Evolutionary conservation across 2,113 vertebrate genomes (phyloP).

Genomic region (Colius striatus): DNA sequence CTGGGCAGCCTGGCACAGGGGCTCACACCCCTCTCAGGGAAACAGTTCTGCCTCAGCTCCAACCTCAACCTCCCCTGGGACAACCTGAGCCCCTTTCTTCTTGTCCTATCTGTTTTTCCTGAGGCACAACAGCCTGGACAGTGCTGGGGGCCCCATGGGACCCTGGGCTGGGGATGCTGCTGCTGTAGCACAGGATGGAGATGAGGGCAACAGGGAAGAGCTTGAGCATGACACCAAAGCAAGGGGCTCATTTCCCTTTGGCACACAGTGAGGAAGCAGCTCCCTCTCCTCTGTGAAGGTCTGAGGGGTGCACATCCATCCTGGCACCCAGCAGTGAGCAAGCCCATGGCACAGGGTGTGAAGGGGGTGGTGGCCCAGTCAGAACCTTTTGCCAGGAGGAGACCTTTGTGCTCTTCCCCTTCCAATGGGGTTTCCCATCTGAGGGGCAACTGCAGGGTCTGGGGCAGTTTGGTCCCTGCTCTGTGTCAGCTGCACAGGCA

Average conservation of each 20-base stretch:
- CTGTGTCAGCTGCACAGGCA: background rate
- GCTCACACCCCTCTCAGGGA: too few species aligned
- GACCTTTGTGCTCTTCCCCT: background rate
- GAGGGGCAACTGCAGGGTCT: background rate
- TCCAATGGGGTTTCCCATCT: background rate
- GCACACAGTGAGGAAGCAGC: background rate
- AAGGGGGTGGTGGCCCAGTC: background rate
- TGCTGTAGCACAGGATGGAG: accelerated
- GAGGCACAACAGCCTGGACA: accelerated
- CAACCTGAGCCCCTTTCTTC: too few species aligned
- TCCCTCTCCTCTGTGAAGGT: background rate
- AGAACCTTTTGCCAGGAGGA: background rate
- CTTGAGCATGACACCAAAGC: background rate
- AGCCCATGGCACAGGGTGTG: background rate
- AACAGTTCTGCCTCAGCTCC: too few species aligned
- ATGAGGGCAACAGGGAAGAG: background rate
- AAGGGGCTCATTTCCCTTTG: background rate
- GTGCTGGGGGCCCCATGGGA: background rate
- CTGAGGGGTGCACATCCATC: background rate
- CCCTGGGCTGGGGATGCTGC: background rate
- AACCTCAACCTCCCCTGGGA: too few species aligned
- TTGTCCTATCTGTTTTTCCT: too few species aligned
- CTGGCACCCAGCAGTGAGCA: background rate
- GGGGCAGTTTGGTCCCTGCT: background rate
- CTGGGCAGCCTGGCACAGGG: too few species aligned